Percentiles rank a stretch among this genome's conserved stretches.
These are phyloP conservation scores for Toxonevra muliebris DNA, from an alignment of 2,888 invertebrate genomes.

Conservation along the genomic window DNA sequence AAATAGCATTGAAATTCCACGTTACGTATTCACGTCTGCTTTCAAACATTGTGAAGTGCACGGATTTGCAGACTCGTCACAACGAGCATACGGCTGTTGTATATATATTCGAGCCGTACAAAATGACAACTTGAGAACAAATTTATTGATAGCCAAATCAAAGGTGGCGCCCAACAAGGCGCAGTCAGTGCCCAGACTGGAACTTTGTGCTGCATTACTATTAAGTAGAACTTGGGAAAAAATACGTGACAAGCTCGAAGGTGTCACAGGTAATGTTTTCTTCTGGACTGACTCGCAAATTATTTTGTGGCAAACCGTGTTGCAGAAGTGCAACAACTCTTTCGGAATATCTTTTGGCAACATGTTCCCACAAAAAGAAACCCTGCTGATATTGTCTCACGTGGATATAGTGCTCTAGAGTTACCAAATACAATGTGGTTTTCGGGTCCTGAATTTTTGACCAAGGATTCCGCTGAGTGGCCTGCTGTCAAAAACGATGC, in stretches of 20 bases:
- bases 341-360: neutral
- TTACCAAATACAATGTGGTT: slow-evolving; percentile 30
- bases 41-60: slow-evolving; percentile 13
- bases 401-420: slow-evolving; percentile 24
- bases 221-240: too few relatives aligned
- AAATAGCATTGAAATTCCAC: slow-evolving; percentile 13
- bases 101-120: slow-evolving; percentile 15
- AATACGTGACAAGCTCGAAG: too few relatives aligned
- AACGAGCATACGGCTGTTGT: too few relatives aligned
- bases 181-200: slow-evolving; percentile 19
- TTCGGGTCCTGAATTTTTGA: slow-evolving; percentile 26
- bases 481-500: neutral
- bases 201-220: slow-evolving; percentile 27
- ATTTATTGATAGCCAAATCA: too few relatives aligned
- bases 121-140: too few relatives aligned
- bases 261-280: too few relatives aligned
- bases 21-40: slow-evolving; percentile 12
- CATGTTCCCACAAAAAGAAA: slow-evolving; percentile 19
- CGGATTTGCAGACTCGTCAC: slow-evolving; percentile 23
- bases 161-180: slow-evolving; percentile 25
- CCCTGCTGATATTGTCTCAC: slow-evolving; percentile 29
- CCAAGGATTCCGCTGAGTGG: slow-evolving; percentile 13
- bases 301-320: slow-evolving; percentile 24
- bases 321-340: slow-evolving; percentile 15
- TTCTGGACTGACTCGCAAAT: neutral